phyloP scores from a whole-genome alignment of 1,140 invertebrate genomes.

The Cherax quadricarinatus region DNA sequence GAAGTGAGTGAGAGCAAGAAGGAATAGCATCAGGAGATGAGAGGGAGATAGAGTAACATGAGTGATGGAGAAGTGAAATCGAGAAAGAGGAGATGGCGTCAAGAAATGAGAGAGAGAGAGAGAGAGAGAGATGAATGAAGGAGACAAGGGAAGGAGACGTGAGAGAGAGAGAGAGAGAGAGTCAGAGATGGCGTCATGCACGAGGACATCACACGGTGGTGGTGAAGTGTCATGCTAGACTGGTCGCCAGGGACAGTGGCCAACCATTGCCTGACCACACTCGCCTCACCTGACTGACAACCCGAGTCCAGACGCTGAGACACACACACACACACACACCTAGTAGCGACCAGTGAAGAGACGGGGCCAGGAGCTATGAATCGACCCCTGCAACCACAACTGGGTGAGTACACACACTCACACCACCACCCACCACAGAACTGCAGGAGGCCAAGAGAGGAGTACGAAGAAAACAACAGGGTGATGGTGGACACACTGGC shows the following conservation, averaged over 20 bases:
- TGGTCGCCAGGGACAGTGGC: slow-evolving; percentile 60
- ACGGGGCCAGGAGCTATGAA: no score
- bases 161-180: neutral
- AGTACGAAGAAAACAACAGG: no score
- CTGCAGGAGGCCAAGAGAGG: no score
- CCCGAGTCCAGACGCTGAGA: slow-evolving; percentile 29
- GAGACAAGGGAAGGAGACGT: neutral
- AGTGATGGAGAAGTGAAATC: neutral
- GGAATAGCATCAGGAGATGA: no score
- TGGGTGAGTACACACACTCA: no score
- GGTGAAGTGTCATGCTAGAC: slow-evolving; percentile 57
- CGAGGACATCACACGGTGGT: neutral
- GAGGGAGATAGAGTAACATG: no score
- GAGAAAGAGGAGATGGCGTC: neutral
- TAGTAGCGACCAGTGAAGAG: no score
- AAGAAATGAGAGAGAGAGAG: no score
- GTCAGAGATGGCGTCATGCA: slow-evolving; percentile 11
- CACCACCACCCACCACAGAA: no score
- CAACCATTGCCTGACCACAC: slow-evolving; percentile 57
- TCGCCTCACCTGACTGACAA: slow-evolving; percentile 53
- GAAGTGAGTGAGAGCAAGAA: no score
- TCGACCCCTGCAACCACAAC: no score
- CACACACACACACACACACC: neutral
- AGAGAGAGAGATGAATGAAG: neutral
- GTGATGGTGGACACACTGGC: no score